Percentiles rank a stretch among this genome's conserved stretches.
Evolutionary conservation across 2,797 vertebrate species (phyloP).

Genomic region (Coranthus polyacanthus): DNA sequence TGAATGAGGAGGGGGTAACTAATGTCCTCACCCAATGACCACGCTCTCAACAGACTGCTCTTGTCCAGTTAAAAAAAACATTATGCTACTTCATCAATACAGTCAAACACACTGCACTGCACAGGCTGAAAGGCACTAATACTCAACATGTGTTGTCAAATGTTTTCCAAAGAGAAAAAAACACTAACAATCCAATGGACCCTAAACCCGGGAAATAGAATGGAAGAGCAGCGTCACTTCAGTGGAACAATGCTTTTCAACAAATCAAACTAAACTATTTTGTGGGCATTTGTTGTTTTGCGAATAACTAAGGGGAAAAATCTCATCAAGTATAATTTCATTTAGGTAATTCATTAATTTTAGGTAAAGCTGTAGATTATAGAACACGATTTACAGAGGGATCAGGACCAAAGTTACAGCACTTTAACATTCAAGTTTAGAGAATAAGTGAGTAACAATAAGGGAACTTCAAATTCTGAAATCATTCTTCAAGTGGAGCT

Average conservation of each 20-base stretch:
- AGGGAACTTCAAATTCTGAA: too few species aligned
- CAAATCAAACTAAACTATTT: too few species aligned
- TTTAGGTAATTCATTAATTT: too few species aligned
- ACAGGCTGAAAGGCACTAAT: constrained; percentile 62
- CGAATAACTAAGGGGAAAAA: too few species aligned
- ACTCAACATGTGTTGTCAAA: constrained; percentile 69
- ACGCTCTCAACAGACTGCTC: constrained; percentile 77
- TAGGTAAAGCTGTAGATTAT: too few species aligned
- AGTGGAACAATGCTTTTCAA: not conserved
- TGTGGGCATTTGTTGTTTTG: too few species aligned
- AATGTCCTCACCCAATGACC: constrained; percentile 78
- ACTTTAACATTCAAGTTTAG: too few species aligned
- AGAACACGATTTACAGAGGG: too few species aligned
- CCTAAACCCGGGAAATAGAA: constrained; percentile 31
- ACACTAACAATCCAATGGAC: constrained; percentile 15
- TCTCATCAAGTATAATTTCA: too few species aligned
- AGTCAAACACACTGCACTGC: constrained; percentile 65
- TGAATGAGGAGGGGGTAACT: constrained; percentile 73
- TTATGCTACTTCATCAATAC: constrained; percentile 73
- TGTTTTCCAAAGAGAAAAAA: constrained; percentile 31
- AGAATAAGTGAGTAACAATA: too few species aligned
- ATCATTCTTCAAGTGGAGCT: too few species aligned
- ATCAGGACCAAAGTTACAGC: too few species aligned
- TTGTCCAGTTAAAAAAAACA: constrained; percentile 74
- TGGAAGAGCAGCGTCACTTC: not conserved